These are phyloP conservation scores for Asarcornis scutulata DNA, from an alignment of 2,113 vertebrate genomes.

Conservation along the genomic window DNA sequence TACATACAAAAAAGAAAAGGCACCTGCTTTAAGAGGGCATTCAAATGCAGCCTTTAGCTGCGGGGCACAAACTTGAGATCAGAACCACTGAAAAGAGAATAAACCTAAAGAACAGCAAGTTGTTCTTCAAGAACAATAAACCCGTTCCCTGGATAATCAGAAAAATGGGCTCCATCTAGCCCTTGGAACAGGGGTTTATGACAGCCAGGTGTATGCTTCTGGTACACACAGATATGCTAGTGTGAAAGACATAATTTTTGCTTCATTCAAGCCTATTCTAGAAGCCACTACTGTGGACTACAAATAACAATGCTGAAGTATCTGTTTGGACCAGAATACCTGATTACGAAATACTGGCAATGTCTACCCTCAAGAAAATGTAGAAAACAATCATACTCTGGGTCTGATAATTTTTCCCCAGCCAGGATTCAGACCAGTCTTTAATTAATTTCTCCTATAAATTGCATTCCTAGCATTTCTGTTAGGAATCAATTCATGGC, in stretches of 20 bases:
- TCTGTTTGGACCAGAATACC: slow-evolving; percentile 35
- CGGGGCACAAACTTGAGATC: neutral
- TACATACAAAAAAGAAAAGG: neutral
- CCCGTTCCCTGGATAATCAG: neutral
- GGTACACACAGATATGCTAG: slow-evolving; percentile 26
- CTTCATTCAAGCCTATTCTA: slow-evolving; percentile 11
- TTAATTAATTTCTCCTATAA: slow-evolving; percentile 54
- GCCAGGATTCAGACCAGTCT: slow-evolving; percentile 24
- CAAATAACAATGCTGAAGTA: slow-evolving; percentile 25
- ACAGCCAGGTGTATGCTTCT: slow-evolving; percentile 39
- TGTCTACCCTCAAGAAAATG: slow-evolving; percentile 31
- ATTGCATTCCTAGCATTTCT: slow-evolving; percentile 37
- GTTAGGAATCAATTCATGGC: neutral
- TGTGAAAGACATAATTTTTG: neutral
- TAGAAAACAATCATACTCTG: slow-evolving; percentile 25
- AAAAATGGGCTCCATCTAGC: slow-evolving; percentile 11
- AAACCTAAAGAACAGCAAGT: neutral
- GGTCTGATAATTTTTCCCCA: slow-evolving; percentile 17
- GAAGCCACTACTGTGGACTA: slow-evolving; percentile 1
- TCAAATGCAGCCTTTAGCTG: slow-evolving; percentile 3
- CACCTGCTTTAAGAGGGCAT: neutral
- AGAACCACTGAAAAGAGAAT: slow-evolving; percentile 7
- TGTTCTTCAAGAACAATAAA: no score
- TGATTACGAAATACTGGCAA: slow-evolving; percentile 53
- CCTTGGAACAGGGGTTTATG: neutral